These are phyloP conservation scores for Agriotes lineatus DNA, from an alignment of 2,888 invertebrate species.

Conservation along the genomic window DNA sequence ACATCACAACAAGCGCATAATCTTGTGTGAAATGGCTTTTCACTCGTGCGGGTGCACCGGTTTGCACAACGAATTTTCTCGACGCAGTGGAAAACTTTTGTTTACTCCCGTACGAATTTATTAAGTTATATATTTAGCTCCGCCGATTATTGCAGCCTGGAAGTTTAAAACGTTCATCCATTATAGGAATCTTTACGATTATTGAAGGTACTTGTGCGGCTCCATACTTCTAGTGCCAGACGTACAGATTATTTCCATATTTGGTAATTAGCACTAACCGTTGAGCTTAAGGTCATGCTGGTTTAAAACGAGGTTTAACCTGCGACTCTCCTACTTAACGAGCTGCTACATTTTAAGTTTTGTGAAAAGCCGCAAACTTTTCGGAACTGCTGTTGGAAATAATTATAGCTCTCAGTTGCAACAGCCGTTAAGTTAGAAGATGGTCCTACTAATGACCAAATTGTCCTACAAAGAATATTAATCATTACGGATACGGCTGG, in stretches of 20 bases:
- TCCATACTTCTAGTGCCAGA: no score
- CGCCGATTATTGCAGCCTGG: not conserved
- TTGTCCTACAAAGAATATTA: conserved; percentile 20
- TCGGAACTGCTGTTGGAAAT: not conserved
- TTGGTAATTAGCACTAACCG: no score
- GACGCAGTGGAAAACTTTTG: conserved; percentile 22
- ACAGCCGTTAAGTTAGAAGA: conserved; percentile 18
- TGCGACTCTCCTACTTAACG: no score
- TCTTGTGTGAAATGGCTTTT: not conserved
- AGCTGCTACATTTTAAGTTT: no score
- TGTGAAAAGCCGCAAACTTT: no score
- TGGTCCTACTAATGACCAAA: conserved; percentile 17
- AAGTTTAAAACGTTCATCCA: conserved; percentile 14
- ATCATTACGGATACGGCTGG: conserved; percentile 16
- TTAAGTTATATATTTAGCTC: conserved; percentile 5
- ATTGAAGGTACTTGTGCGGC: no score
- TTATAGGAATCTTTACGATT: not conserved
- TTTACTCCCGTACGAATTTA: conserved; percentile 3
- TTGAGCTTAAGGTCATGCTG: no score
- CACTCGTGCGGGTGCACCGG: not conserved
- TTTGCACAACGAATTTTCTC: not conserved
- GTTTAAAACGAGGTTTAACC: no score
- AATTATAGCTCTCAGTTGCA: conserved; percentile 15
- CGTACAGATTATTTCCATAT: no score
- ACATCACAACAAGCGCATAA: conserved; percentile 2